A percentile compares a stretch with the other conserved stretches of the same genome.
These are phyloP conservation scores for Amphiprion clarkii DNA, from an alignment of 2,797 vertebrate species.

Conservation along the genomic window DNA sequence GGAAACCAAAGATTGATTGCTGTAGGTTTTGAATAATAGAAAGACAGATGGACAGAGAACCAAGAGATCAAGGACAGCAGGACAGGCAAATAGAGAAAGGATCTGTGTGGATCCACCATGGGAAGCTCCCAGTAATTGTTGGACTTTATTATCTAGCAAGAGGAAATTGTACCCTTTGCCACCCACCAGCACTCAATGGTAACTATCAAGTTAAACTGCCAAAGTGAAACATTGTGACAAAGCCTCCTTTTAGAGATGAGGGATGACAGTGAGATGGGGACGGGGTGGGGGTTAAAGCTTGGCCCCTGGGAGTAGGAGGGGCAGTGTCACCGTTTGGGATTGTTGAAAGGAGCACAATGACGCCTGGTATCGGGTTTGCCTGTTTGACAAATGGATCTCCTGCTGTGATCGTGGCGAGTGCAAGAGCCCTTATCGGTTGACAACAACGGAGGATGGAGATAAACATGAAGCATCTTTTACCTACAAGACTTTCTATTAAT, in stretches of 20 bases:
- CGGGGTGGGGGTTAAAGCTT: conserved; percentile 74
- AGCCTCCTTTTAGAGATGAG: conserved; percentile 83
- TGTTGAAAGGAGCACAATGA: conserved; percentile 89
- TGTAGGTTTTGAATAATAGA: conserved; percentile 65
- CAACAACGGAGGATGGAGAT: conserved; percentile 54
- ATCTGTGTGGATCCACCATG: conserved; percentile 66
- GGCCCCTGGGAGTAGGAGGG: conserved; percentile 84
- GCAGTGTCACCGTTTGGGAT: conserved; percentile 83
- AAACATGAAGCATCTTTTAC: conserved; percentile 28
- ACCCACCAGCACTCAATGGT: conserved; percentile 86
- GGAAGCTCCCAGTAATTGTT: conserved; percentile 79
- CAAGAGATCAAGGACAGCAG: conserved; percentile 63
- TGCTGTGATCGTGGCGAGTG: conserved; percentile 77
- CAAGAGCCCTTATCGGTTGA: conserved; percentile 66
- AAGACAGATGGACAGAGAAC: conserved; percentile 65
- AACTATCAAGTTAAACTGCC: conserved; percentile 87
- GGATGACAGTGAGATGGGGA: conserved; percentile 81
- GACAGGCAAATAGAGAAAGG: conserved; percentile 67
- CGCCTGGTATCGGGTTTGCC: conserved; percentile 83
- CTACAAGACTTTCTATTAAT: too few relatives aligned
- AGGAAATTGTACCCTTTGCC: conserved; percentile 87
- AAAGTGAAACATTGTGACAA: conserved; percentile 86
- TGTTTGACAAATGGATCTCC: conserved; percentile 87
- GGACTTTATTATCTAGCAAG: conserved; percentile 80
- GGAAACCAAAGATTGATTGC: conserved; percentile 59